These are phyloP conservation scores for Phocides pigmalion DNA, from an alignment of 1,140 invertebrate genomes.

Conservation along the genomic window DNA sequence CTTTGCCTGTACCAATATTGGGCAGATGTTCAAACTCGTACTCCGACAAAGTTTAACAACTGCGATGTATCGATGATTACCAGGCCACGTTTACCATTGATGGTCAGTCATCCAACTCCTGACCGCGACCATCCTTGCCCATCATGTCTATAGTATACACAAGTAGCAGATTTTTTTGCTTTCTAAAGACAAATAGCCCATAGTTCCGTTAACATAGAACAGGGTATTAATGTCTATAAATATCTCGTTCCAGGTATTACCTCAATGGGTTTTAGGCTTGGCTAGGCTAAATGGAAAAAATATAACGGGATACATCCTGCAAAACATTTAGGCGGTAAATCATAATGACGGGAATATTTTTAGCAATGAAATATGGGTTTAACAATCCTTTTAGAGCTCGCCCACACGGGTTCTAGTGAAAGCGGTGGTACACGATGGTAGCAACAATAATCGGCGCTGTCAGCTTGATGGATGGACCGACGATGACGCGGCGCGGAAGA, in stretches of 20 bases:
- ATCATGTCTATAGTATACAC: no score
- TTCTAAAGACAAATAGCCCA: not conserved
- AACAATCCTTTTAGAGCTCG: constrained; percentile 50
- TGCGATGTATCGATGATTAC: no score
- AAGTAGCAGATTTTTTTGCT: no score
- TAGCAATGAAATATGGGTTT: constrained; percentile 45
- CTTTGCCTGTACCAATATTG: no score
- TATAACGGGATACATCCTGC: constrained; percentile 7
- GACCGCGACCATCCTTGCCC: no score
- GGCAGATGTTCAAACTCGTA: no score
- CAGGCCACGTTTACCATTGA: no score
- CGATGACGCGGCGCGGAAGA: constrained; percentile 66
- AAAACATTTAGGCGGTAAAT: constrained; percentile 26
- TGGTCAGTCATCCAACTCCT: no score
- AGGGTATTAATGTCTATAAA: not conserved
- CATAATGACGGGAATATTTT: constrained; percentile 35
- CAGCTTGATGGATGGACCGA: constrained; percentile 69
- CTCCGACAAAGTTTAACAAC: no score
- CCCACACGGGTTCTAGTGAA: constrained; percentile 52
- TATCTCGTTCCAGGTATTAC: not conserved
- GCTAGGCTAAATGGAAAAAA: constrained; percentile 10
- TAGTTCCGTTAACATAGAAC: not conserved
- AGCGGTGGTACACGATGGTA: constrained; percentile 50
- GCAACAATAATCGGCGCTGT: constrained; percentile 69
- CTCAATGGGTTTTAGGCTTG: not conserved